Conservation (phyloP, 2,113 vertebrate species). For the Heterocephalus glaber region DNA sequence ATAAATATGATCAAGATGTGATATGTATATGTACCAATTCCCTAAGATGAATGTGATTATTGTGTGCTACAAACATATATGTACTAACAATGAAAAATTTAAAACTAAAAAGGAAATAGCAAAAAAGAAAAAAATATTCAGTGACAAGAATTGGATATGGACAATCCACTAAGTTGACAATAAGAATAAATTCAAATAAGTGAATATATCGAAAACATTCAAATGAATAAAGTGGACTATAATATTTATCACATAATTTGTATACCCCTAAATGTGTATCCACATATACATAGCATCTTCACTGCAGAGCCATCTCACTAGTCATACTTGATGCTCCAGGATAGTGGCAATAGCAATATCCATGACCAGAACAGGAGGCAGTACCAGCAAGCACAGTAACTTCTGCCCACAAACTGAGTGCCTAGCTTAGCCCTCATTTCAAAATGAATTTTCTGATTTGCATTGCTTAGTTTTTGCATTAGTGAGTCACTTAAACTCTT, state of each 20-base stretch:
- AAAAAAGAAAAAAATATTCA: background rate
- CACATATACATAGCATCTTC: background rate
- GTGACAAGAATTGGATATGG: background rate
- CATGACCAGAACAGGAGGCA: background rate
- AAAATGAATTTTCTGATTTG: background rate
- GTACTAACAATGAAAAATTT: background rate
- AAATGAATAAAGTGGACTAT: background rate
- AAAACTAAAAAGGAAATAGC: background rate
- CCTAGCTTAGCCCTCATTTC: background rate
- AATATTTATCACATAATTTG: background rate
- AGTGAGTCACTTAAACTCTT: background rate
- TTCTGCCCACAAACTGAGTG: background rate
- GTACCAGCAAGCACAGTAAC: background rate
- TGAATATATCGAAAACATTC: background rate
- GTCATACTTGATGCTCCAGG: background rate
- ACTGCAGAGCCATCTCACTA: background rate
- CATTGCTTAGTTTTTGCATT: constrained; percentile 3
- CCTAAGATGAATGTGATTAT: background rate
- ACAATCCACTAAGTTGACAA: background rate
- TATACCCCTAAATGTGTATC: background rate
- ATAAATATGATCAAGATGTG: background rate
- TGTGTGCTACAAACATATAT: background rate
- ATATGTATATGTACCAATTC: too few species aligned
- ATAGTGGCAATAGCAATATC: background rate
- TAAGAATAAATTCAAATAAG: background rate